Evolutionary conservation across 1,140 invertebrate species (phyloP), one percentile per base, ranked within the genome.

Genomic region (Lasaia peninsularis): DNA sequence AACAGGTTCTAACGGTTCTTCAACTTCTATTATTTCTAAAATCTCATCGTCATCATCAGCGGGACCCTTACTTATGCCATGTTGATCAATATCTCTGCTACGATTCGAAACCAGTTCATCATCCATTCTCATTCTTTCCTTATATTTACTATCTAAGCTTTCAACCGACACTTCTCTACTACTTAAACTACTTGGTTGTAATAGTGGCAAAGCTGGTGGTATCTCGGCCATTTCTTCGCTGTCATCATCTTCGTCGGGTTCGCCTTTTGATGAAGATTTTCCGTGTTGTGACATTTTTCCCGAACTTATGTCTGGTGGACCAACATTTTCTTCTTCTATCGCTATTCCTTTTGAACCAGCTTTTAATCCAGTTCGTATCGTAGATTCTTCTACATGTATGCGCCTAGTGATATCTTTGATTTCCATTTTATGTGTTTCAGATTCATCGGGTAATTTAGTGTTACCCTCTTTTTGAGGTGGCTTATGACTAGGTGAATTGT

Each of bases 11-110:
- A 93, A 88, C 1, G 93, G 92, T 84, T 96, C 95, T 75, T 95
- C 94, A 0, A 96, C 92, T 81, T 96, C 95, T 54, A 95, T 94
- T 62, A 96, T 95, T 90, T 96, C 95, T 63, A 95, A 84, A 66
- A 95, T 93, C 73, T 95, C 94, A 66, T 95, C 93, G 53, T 93
- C 89, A 56, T 89, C 90, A 58, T 90, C 91, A 66, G 75, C 70
- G 49, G 71, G 69, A 68, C 91, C 83, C 84, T 89, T 90, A 60
- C 82, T 89, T 65, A 89, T 83, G 37, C 84, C 86, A 64, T 85
- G 84, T 54, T 63, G 58, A 64, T 88, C 87, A 58, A 89, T 89
- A 67, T 80, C 90, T 75, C 73, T 86, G 70, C 85, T 90, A 37
- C 84, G 88, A 65, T 78, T 89, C 20, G 80, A 88, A 48, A 85